These are phyloP conservation scores for Phoxinus dragarum DNA, from an alignment of 2,797 vertebrate species.

Conservation along the genomic window DNA sequence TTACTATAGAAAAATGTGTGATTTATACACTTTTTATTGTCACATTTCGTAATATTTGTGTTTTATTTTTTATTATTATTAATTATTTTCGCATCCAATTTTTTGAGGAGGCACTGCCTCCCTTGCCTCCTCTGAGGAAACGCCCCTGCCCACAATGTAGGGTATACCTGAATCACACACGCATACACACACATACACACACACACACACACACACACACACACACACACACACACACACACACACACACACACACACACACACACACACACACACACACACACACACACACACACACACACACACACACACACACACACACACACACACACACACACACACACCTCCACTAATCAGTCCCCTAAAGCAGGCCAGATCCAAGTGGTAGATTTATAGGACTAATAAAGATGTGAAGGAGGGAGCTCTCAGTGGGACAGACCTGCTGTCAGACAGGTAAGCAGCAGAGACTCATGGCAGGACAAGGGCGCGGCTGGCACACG, in stretches of 20 bases:
- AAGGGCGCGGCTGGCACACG: constrained; percentile 11
- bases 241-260: no score
- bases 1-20: neutral
- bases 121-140: neutral
- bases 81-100: neutral
- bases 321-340: constrained; percentile 23
- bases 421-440: constrained; percentile 35
- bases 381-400: constrained; percentile 52
- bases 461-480: constrained; percentile 37
- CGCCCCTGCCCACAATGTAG: neutral
- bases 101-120: neutral
- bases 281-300: constrained; percentile 10
- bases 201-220: no score
- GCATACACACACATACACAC: no score
- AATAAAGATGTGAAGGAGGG: constrained; percentile 55
- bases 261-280: no score
- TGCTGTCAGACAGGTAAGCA: constrained; percentile 49
- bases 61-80: neutral
- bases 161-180: neutral
- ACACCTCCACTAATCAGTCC: constrained; percentile 41
- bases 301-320: constrained; percentile 29
- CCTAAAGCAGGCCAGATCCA: constrained; percentile 39
- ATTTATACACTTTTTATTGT: neutral
- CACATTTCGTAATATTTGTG: neutral
- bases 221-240: no score